Conservation (phyloP, 2,113 vertebrate species). For the Sus scrofa region DNA sequence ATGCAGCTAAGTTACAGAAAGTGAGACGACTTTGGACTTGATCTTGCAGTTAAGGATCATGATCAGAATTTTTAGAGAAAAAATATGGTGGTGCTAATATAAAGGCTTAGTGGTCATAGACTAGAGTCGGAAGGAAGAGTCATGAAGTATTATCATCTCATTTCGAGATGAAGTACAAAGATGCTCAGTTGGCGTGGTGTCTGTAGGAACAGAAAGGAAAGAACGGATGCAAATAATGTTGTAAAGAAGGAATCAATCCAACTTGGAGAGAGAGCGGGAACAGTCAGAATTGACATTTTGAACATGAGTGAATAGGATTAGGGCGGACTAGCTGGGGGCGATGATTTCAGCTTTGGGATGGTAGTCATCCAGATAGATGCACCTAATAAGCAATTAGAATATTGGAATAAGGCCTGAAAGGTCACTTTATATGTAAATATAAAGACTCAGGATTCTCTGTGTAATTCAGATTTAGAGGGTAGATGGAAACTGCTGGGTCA, state of each 20-base stretch:
- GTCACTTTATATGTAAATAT: background rate
- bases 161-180: background rate
- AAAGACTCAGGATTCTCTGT: background rate
- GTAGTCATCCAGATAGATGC: background rate
- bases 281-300: conserved; percentile 52
- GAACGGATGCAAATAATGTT: background rate
- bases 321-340: background rate
- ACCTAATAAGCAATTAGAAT: conserved; percentile 15
- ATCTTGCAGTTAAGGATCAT: background rate
- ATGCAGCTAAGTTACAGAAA: background rate
- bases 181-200: background rate
- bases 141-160: background rate
- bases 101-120: background rate
- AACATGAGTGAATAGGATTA: background rate
- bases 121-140: background rate
- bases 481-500: background rate
- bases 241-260: background rate
- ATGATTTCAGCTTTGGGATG: background rate
- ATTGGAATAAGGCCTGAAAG: conserved; percentile 35
- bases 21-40: background rate
- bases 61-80: background rate
- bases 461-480: background rate
- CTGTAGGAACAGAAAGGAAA: background rate
- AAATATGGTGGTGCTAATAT: background rate
- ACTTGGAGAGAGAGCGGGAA: background rate